A percentile compares a stretch with the other conserved stretches of the same genome.
Conservation (phyloP, 2,797 vertebrate genomes). For the Glossophaga mutica region DNA sequence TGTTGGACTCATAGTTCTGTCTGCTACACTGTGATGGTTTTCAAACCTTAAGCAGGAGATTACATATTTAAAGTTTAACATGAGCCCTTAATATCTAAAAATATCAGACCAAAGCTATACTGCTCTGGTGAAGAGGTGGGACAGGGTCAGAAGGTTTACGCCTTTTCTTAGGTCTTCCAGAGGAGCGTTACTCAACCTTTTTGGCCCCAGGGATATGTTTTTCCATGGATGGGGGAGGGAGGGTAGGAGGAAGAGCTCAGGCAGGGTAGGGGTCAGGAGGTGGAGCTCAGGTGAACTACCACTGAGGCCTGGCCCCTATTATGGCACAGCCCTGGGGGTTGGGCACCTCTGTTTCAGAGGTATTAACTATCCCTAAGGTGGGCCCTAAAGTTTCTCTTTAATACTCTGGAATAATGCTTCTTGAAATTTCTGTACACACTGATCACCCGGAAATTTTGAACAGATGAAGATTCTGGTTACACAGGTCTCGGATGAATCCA, state of each 20-base stretch:
- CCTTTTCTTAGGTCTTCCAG: neutral
- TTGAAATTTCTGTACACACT: neutral
- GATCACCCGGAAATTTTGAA: neutral
- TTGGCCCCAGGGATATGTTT: no score
- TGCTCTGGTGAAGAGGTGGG: neutral
- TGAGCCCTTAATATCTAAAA: neutral
- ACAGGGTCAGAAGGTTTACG: rapidly evolving
- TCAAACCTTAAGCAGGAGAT: neutral
- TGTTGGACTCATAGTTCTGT: neutral
- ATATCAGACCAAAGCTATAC: neutral
- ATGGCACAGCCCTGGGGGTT: no score
- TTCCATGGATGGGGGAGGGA: no score
- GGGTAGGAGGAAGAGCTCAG: no score
- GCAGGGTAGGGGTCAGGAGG: no score
- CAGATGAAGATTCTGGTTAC: neutral
- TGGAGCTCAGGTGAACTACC: no score
- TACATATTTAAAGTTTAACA: neutral
- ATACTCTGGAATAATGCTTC: neutral
- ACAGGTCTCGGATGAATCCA: neutral
- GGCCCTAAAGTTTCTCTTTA: neutral
- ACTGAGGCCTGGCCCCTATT: rapidly evolving
- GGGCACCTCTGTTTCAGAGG: neutral
- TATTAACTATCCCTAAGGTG: neutral
- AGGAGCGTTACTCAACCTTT: neutral
- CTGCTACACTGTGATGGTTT: neutral